phyloP scores from a whole-genome alignment of 2,888 invertebrate genomes.

The Oligia fasciuncula region DNA sequence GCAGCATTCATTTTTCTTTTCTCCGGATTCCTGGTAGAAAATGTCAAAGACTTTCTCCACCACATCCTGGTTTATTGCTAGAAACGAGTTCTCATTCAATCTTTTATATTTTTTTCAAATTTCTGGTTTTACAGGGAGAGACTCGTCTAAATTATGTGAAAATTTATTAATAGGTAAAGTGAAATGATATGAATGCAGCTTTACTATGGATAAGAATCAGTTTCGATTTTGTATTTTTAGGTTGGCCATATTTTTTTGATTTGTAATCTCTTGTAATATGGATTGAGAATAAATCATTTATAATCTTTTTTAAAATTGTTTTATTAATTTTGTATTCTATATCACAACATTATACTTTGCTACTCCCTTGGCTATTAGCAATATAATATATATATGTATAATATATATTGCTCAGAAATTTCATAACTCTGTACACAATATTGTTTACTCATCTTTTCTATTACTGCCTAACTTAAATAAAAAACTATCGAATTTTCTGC shows the following conservation, averaged over 20 bases:
- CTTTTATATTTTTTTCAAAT: conserved; percentile 29
- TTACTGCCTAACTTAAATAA: background rate
- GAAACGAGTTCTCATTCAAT: conserved; percentile 26
- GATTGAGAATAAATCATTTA: conserved; percentile 74
- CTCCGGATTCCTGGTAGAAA: background rate
- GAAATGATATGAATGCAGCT: conserved; percentile 42
- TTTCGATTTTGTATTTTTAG: conserved; percentile 59
- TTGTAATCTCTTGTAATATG: conserved; percentile 72
- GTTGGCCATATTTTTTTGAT: conserved; percentile 80
- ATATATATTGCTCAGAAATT: background rate
- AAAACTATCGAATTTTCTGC: background rate
- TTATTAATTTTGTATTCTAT: conserved; percentile 24
- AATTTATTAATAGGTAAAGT: background rate
- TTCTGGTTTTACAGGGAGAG: conserved; percentile 48
- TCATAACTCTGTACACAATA: background rate
- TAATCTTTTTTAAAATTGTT: conserved; percentile 67
- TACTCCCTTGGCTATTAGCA: background rate
- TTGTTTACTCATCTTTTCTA: background rate
- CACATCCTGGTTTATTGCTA: background rate
- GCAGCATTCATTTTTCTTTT: conserved; percentile 35
- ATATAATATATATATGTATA: no score
- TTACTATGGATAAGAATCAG: conserved; percentile 41
- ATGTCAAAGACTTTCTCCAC: conserved; percentile 11
- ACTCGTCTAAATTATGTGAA: conserved; percentile 17
- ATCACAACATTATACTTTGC: conserved; percentile 16